Conservation (phyloP, 2,888 invertebrate genomes). For the Epicampocera succincta region DNA sequence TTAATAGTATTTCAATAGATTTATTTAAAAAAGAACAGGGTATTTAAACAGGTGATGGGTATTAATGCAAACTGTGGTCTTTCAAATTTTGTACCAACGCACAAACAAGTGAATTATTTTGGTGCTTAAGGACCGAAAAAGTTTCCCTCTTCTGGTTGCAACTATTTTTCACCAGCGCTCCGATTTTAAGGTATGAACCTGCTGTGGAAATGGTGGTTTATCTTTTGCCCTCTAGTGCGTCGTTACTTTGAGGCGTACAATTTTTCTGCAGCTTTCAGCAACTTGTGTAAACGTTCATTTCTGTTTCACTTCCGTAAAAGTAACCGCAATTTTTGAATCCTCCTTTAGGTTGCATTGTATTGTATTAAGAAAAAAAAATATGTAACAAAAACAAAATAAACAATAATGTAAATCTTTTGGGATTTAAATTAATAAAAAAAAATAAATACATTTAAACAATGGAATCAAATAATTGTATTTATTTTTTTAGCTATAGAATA, state of each 20-base stretch:
- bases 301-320: background rate
- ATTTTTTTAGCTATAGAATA: conserved; percentile 44
- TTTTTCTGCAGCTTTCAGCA: too few species aligned
- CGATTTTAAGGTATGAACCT: too few species aligned
- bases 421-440: conserved; percentile 68
- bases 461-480: conserved; percentile 55
- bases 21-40: conserved; percentile 12
- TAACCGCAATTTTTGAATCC: background rate
- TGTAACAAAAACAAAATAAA: conserved; percentile 5
- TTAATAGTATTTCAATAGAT: background rate
- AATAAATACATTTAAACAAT: conserved; percentile 58
- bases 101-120: too few species aligned
- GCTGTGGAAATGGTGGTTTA: too few species aligned
- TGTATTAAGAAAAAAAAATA: background rate
- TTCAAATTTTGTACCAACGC: too few species aligned
- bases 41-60: background rate
- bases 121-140: too few species aligned
- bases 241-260: too few species aligned
- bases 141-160: too few species aligned
- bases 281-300: too few species aligned
- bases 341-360: background rate
- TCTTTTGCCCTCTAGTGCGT: too few species aligned
- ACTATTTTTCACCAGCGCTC: too few species aligned
- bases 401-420: conserved; percentile 55
- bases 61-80: too few species aligned